These are phyloP conservation scores for Osmerus eperlanus DNA, from an alignment of 2,113 vertebrate species.

Conservation along the genomic window DNA sequence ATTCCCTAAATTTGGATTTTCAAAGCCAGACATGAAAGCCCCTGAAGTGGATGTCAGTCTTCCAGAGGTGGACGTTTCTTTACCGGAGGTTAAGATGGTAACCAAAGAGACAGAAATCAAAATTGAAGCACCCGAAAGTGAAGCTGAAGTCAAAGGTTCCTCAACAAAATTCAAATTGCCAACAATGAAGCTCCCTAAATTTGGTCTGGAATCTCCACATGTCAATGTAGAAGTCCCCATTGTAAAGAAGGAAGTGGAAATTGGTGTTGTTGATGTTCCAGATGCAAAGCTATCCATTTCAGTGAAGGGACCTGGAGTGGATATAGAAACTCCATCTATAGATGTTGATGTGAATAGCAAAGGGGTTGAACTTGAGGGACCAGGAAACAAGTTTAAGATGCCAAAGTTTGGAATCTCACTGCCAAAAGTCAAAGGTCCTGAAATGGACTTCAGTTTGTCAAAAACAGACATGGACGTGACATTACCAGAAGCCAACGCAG, in stretches of 20 bases:
- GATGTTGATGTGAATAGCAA: constrained; percentile 5
- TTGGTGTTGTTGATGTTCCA: background rate
- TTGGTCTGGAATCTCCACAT: constrained; percentile 20
- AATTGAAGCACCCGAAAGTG: background rate
- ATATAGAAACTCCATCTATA: background rate
- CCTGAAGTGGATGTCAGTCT: constrained; percentile 17
- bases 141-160: constrained; percentile 1
- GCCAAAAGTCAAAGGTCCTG: constrained; percentile 13
- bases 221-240: constrained; percentile 24
- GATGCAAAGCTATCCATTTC: background rate
- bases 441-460: constrained; percentile 7
- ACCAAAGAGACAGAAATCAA: constrained; percentile 14
- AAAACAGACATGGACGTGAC: background rate
- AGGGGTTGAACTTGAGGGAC: background rate
- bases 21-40: constrained; percentile 14
- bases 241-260: constrained; percentile 15
- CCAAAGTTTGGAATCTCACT: constrained; percentile 14
- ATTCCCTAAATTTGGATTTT: constrained; percentile 22
- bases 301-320: constrained; percentile 8
- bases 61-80: constrained; percentile 24
- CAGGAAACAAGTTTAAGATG: constrained; percentile 6
- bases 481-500: background rate
- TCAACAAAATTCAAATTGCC: constrained; percentile 43
- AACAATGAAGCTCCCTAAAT: constrained; percentile 27
- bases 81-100: constrained; percentile 9